Conservation (phyloP, 2,888 invertebrate genomes). For the Epinotia brunnichana region DNA sequence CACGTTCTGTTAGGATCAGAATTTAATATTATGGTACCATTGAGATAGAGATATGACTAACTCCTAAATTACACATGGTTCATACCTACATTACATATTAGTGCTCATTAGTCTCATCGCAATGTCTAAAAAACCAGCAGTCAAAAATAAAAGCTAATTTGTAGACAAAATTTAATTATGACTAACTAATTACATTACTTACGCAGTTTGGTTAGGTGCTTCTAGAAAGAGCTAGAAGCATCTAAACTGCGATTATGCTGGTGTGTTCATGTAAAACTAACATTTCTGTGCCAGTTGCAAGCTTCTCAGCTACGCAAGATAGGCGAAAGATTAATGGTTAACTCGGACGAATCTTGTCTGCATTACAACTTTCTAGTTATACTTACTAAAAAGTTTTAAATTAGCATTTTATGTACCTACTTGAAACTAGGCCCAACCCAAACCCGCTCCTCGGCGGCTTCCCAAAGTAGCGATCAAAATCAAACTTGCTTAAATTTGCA, state of each 20-base stretch:
- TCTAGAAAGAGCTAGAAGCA: too few species aligned
- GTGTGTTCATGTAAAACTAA: conserved; percentile 8
- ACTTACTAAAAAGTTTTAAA: conserved; percentile 44
- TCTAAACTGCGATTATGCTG: not conserved
- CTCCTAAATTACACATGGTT: too few species aligned
- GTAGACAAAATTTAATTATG: too few species aligned
- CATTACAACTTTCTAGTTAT: conserved; percentile 43
- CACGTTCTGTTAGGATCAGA: too few species aligned
- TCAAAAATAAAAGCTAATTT: too few species aligned
- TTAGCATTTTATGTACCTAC: conserved; percentile 59
- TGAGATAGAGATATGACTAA: too few species aligned
- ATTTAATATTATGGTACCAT: too few species aligned
- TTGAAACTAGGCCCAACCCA: conserved; percentile 53
- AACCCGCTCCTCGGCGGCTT: conserved; percentile 60
- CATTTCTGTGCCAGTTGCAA: conserved; percentile 5
- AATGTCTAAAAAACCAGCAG: too few species aligned
- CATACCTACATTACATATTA: too few species aligned
- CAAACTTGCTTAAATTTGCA: conserved; percentile 69
- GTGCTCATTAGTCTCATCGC: too few species aligned
- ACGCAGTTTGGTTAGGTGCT: too few species aligned
- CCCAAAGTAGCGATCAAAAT: conserved; percentile 68
- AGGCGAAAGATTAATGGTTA: conserved; percentile 28
- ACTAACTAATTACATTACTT: too few species aligned
- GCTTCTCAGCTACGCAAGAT: conserved; percentile 12
- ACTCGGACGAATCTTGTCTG: conserved; percentile 31